These are phyloP conservation scores for Amphiura filiformis DNA, from an alignment of 35 echinoderm and acorn worm species.

Conservation along the genomic window DNA sequence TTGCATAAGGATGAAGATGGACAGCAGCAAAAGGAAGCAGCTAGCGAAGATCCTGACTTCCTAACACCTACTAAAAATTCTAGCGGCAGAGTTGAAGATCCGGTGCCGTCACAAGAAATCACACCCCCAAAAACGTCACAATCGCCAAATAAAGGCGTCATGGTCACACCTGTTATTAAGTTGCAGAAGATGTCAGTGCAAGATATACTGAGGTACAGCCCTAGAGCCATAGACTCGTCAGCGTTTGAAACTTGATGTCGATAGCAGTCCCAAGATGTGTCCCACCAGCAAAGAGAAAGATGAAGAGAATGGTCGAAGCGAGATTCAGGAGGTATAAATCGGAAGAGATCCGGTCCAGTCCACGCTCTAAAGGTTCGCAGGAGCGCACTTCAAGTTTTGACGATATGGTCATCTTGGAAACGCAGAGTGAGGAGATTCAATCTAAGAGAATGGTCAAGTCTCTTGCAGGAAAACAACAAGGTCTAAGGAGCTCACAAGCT, in stretches of 20 bases:
- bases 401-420: conserved; percentile 1
- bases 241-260: conserved; percentile 22
- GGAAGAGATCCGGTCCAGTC: conserved; percentile 46
- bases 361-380: background rate
- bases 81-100: no score
- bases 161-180: conserved; percentile 57
- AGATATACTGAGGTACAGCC: conserved; percentile 33
- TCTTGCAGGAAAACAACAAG: background rate
- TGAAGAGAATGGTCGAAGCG: background rate
- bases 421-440: conserved; percentile 27
- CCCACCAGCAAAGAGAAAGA: conserved; percentile 17
- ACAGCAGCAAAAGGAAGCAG: background rate
- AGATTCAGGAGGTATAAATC: conserved; percentile 60
- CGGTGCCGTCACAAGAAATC: background rate
- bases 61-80: no score
- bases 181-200: conserved; percentile 21
- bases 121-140: conserved; percentile 7
- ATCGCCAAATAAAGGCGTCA: conserved; percentile 25
- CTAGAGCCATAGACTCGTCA: conserved; percentile 9
- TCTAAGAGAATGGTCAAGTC: background rate
- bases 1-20: background rate
- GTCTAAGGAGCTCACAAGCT: conserved; percentile 35
- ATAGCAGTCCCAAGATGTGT: conserved; percentile 40
- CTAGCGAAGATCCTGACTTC: background rate
- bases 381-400: background rate